Conservation (phyloP, 2,797 vertebrate species). For the Myotis myotis region DNA sequence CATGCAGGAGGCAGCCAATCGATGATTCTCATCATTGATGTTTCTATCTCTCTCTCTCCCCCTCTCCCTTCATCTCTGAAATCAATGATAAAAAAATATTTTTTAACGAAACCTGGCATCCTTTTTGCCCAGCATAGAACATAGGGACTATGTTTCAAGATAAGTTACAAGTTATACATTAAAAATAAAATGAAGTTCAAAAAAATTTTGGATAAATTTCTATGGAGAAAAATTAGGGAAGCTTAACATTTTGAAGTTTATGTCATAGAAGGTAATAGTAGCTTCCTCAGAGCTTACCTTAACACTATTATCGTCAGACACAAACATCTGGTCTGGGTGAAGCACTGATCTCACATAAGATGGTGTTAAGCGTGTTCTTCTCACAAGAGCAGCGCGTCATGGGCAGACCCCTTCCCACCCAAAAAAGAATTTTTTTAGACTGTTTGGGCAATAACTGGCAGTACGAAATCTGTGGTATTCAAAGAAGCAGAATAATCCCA, state of each 20-base stretch:
- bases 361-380: neutral
- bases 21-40: too few species aligned
- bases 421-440: neutral
- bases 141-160: neutral
- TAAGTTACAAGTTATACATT: slow-evolving; percentile 14
- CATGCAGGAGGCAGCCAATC: too few species aligned
- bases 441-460: neutral
- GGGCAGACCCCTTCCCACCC: neutral
- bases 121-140: neutral
- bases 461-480: neutral
- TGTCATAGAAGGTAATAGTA: neutral
- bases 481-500: neutral
- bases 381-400: neutral
- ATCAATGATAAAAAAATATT: too few species aligned
- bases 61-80: too few species aligned
- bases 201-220: neutral
- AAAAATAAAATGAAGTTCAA: slow-evolving; percentile 29
- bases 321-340: neutral
- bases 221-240: neutral
- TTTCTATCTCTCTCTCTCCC: too few species aligned
- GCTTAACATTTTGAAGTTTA: neutral
- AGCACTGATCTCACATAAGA: neutral
- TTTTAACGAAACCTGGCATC: neutral
- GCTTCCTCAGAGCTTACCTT: neutral
- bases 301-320: neutral